A percentile compares a stretch with the other conserved stretches of the same genome.
phyloP scores from a whole-genome alignment of 2,888 invertebrate genomes.

The Tenthredo notha region DNA sequence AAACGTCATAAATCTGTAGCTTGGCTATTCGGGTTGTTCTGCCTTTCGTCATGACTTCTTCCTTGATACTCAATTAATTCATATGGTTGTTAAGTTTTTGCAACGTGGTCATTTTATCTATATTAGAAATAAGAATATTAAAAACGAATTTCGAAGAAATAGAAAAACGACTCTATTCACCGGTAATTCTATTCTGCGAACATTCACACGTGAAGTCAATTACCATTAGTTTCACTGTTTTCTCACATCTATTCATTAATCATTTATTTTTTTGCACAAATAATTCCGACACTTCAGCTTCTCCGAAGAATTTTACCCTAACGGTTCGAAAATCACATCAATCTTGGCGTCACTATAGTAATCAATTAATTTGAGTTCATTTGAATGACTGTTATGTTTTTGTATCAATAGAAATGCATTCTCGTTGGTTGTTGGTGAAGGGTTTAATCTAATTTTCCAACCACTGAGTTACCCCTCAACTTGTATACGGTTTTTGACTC shows the following conservation, averaged over 20 bases:
- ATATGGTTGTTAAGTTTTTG: background rate
- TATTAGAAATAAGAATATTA: background rate
- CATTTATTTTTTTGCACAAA: background rate
- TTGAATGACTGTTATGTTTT: background rate
- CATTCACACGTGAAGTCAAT: background rate
- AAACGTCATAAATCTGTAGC: background rate
- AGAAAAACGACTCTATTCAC: background rate
- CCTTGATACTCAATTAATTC: background rate
- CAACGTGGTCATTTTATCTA: background rate
- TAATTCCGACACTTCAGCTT: background rate
- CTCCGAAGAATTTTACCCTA: background rate
- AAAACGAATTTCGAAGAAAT: background rate
- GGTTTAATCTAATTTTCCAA: conserved; percentile 1
- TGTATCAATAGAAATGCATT: background rate
- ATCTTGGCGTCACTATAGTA: background rate
- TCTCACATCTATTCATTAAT: background rate
- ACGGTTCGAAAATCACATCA: background rate
- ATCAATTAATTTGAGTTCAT: background rate
- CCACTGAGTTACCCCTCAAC: background rate
- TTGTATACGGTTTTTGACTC: background rate
- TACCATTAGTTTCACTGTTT: background rate
- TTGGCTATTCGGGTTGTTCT: background rate
- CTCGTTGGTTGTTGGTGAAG: background rate
- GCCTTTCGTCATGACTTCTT: background rate
- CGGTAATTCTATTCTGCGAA: background rate